Percentiles rank a stretch among this genome's conserved stretches.
Evolutionary conservation across 1,140 invertebrate genomes (phyloP).

Genomic region (Hycleus phaleratus): DNA sequence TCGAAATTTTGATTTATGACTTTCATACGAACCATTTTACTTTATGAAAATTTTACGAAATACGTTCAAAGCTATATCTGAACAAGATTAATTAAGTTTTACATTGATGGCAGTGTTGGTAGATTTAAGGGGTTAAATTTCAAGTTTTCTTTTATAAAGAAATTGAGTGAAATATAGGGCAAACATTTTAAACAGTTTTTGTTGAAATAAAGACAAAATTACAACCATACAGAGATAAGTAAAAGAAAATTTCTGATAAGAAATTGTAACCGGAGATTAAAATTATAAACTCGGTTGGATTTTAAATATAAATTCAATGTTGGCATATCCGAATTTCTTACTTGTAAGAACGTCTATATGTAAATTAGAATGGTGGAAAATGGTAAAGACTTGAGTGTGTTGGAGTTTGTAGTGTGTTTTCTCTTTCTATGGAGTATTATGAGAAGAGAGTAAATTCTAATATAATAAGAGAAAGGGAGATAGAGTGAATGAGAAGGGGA

Average conservation of each 20-base stretch:
- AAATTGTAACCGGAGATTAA: not conserved
- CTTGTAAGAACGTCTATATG: slow-evolving; percentile 24
- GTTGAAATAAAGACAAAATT: not conserved
- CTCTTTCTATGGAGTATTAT: not conserved
- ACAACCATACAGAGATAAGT: not conserved
- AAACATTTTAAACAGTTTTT: not conserved
- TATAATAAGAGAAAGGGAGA: not conserved
- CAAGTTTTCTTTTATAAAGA: not conserved
- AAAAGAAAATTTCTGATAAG: not conserved
- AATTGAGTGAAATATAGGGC: slow-evolving; percentile 2
- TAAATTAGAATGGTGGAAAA: slow-evolving; percentile 21
- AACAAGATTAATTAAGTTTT: too few relatives aligned
- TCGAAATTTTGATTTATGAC: slow-evolving; percentile 17
- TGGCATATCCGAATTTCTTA: slow-evolving; percentile 21
- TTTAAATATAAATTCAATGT: slow-evolving; percentile 11
- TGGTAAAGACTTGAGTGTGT: slow-evolving; percentile 22
- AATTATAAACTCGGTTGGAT: not conserved
- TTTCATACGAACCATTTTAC: not conserved
- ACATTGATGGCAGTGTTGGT: too few relatives aligned
- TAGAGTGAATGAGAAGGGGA: not conserved
- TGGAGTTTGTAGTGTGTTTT: slow-evolving; percentile 19
- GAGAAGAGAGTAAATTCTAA: too few relatives aligned
- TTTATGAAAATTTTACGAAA: not conserved
- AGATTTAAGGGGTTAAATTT: too few relatives aligned
- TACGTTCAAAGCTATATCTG: not conserved